Base-by-base conservation (phyloP, 2,797 vertebrate species). In the Monodelphis domestica region DNA sequence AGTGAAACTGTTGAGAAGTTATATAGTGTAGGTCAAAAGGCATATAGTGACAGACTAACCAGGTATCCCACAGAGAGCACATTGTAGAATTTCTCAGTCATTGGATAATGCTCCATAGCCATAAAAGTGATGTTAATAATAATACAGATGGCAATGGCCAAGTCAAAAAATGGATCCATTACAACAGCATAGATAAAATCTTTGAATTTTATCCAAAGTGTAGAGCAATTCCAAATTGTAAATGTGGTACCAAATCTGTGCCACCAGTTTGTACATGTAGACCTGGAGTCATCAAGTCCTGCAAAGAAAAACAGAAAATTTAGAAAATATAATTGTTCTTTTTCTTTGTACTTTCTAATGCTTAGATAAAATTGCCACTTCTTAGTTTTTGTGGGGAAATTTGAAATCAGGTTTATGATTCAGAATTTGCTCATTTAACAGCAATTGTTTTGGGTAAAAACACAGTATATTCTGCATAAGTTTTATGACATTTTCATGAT, bases 141-240 rank as follows among this genome's bases (percentile, higher is more conserved):
- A 93, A 99, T 99, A 95, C 99, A 99, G 91, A 99, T 98, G 14
- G 98, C 98, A 96, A 99, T 98, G 12, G 98, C 95, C 51, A 99
- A 97, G 97, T 99, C 99, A 21, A 97, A 97, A 94, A 99, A 99
- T 54, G 99, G 99, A 96, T 99, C 98, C 98, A 97, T 99, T 92
- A 99, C 98, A 93, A 99, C 96, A 33, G 97, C 56, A 88, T 98
- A 97, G n/a, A 99, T 96, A 30, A 97, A 9, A 3, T 96, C 97
- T 97, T 99, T 99, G 51, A 99, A 97, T 96, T 97, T 99, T 88
- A 99, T 21, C 99, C 99, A 99, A 33, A 51, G 0, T 0, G 99
- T 99, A 96, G 96, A 98, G 97, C 98, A 99, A 38, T 99, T 98
- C 99, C 99, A 99, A 97, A 99, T 99, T 33, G 99, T 98, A 95